These are phyloP conservation scores for Epistrophe grossulariae DNA, from an alignment of 2,888 invertebrate species.

Conservation along the genomic window DNA sequence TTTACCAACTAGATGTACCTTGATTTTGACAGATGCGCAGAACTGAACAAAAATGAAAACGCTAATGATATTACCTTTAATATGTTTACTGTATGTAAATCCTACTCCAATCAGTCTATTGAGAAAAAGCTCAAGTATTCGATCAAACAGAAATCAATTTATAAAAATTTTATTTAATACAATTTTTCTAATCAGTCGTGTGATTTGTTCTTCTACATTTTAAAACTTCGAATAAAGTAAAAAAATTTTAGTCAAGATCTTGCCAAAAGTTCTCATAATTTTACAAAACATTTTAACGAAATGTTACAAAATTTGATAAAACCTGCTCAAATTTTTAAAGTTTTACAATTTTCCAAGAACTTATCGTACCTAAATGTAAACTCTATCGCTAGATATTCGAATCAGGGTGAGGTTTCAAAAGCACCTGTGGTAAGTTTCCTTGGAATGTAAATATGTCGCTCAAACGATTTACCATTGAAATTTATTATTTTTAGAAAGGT, in stretches of 20 bases:
- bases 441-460: fast-evolving
- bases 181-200: background rate
- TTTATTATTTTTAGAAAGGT: constrained; percentile 80
- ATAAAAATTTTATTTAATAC: background rate
- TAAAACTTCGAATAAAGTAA: background rate
- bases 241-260: background rate
- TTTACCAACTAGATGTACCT: too few species aligned
- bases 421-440: constrained; percentile 11
- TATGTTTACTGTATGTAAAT: constrained; percentile 7
- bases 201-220: background rate
- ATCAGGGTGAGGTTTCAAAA: background rate
- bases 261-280: background rate
- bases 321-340: background rate
- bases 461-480: background rate
- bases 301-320: constrained; percentile 21
- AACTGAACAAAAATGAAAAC: too few species aligned
- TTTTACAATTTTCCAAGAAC: background rate
- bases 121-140: background rate
- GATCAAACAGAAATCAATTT: background rate
- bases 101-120: background rate
- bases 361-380: background rate
- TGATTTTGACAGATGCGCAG: too few species aligned
- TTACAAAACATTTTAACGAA: background rate
- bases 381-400: background rate
- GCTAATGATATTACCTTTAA: too few species aligned